Conservation (phyloP, 1,140 invertebrate species). For the Drosophila miranda region DNA sequence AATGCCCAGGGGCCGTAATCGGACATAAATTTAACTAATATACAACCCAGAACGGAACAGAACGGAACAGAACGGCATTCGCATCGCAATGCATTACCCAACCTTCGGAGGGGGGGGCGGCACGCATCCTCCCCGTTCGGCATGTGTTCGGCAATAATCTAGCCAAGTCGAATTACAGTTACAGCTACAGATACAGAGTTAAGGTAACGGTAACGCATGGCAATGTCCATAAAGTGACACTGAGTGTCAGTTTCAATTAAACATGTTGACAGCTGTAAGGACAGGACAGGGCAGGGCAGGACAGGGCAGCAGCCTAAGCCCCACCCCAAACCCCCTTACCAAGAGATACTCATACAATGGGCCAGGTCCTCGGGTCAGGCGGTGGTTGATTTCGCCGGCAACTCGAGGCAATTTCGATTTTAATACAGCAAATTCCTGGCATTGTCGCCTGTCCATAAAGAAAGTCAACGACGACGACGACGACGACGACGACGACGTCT, state of each 20-base stretch:
- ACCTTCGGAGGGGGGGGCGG: not conserved
- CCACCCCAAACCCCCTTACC: not conserved
- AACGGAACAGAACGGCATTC: not conserved
- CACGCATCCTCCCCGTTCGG: constrained; percentile 4
- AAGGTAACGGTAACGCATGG: constrained; percentile 73
- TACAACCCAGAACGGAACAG: constrained; percentile 21
- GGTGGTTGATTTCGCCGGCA: constrained; percentile 13
- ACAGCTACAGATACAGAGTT: constrained; percentile 19
- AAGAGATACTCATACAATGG: constrained; percentile 11
- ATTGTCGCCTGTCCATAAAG: constrained; percentile 61
- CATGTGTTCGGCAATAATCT: constrained; percentile 66
- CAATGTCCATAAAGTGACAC: constrained; percentile 80
- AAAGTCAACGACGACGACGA: constrained; percentile 14
- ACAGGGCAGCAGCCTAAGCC: too few species aligned
- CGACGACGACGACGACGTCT: not conserved
- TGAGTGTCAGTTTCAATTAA: constrained; percentile 82
- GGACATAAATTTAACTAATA: constrained; percentile 71
- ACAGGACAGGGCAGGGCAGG: constrained; percentile 27
- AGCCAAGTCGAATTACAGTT: constrained; percentile 68
- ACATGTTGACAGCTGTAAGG: constrained; percentile 81
- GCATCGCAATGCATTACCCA: constrained; percentile 12
- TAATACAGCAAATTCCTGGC: constrained; percentile 76
- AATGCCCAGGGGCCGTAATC: too few species aligned
- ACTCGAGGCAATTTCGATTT: constrained; percentile 65
- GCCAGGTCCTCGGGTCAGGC: constrained; percentile 27